Evolutionary conservation across 2,797 vertebrate species (phyloP), one percentile per base, ranked within the genome.

Genomic region (Coracias cyanogaster): DNA sequence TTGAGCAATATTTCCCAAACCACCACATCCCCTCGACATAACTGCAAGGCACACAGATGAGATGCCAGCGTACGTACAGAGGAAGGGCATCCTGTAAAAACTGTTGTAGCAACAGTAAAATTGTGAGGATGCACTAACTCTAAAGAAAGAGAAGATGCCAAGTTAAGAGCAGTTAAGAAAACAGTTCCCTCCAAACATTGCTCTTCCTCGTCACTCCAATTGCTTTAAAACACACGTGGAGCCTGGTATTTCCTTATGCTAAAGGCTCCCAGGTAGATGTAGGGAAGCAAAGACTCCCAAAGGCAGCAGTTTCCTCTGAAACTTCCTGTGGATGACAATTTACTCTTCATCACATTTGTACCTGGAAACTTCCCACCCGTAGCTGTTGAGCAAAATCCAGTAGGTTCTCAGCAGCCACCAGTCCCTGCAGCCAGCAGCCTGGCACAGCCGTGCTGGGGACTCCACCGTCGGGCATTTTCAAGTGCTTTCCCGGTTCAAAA

Each of bases 371-470:
- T 88, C n/a, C 28, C 18, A 74, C 15, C 8, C 0, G 0, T 10
- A 8, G 0, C 7, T 51, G 14, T 0, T 76, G 49, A 57, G 33
- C 14, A 95, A 91, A 91, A 66, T 64, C 82, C 60, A 66, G 41
- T 55, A 76, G 15, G 37, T 71, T 37, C 78, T 52, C 62, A 70
- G 82, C 0, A 1, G 67, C 37, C 67, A 91, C 31, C 33, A 84
- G 49, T 12, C 58, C 55, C 11, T 26, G 18, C 6, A 43, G 7
- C 22, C 3, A 0, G 49, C 58, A 71, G 54, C 33, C 41, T 45
- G 41, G 43, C 52, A 64, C 0, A 2, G 18, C n/a, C 1, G 2
- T 0, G 1, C 31, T 0, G 0, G 31, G 7, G 41, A 69, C 26
- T 70, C 33, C 33, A 14, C 13, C 0, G 0, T 5, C 20, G 0